phyloP scores from a whole-genome alignment of 1,140 invertebrate genomes.

The Steinernema feltiae region DNA sequence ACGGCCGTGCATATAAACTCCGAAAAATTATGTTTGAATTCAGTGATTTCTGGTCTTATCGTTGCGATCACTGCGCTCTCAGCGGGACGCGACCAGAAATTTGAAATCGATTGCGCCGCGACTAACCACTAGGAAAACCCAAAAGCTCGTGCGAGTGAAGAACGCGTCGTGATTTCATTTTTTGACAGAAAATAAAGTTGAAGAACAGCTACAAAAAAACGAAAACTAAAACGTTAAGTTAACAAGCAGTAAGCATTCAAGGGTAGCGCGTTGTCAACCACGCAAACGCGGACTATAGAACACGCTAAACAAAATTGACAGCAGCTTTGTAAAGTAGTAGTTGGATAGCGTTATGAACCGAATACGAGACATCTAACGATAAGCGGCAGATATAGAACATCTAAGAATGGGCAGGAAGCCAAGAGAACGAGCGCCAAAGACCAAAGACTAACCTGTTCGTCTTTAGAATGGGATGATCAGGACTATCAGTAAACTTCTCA shows the following conservation, averaged over 20 bases:
- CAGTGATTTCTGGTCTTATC: constrained; percentile 13
- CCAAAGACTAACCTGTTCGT: neutral
- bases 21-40: constrained; percentile 13
- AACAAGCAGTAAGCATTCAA: too few relatives aligned
- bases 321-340: too few relatives aligned
- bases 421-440: neutral
- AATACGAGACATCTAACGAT: too few relatives aligned
- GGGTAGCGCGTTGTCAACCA: too few relatives aligned
- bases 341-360: too few relatives aligned
- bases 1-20: constrained; percentile 8
- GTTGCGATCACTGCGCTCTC: constrained; percentile 12
- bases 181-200: too few relatives aligned
- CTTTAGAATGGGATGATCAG: neutral
- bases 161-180: neutral
- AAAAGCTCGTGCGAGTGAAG: neutral
- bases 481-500: too few relatives aligned
- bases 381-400: too few relatives aligned
- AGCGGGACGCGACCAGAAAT: constrained; percentile 14
- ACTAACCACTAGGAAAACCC: neutral
- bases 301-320: too few relatives aligned
- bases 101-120: constrained; percentile 13
- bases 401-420: neutral
- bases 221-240: too few relatives aligned
- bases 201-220: too few relatives aligned
- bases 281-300: too few relatives aligned